These are phyloP conservation scores for Ceratitis capitata DNA, from an alignment of 1,140 invertebrate species.

Conservation along the genomic window DNA sequence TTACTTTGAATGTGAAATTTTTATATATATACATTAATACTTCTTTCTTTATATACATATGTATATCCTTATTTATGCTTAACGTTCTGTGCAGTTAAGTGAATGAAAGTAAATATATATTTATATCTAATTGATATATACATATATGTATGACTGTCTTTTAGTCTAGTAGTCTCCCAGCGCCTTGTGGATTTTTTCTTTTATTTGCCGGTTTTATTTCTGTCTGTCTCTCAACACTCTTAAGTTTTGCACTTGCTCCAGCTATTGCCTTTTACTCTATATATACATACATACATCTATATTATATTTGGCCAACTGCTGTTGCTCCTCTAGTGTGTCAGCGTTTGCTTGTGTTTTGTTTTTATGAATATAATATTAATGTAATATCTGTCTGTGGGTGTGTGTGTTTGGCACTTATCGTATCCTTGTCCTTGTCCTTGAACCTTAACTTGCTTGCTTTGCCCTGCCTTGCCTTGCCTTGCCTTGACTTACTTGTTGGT, in stretches of 20 bases:
- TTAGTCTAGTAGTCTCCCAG: not conserved
- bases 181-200: not conserved
- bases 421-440: conserved; percentile 16
- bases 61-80: not conserved
- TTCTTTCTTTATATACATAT: not conserved
- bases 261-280: not conserved
- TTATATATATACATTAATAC: not conserved
- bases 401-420: not conserved
- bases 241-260: conserved; percentile 1
- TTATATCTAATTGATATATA: not conserved
- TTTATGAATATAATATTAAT: conserved; percentile 13
- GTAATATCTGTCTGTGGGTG: not conserved
- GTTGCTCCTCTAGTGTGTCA: conserved; percentile 6
- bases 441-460: conserved; percentile 17
- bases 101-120: conserved; percentile 23
- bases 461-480: not conserved
- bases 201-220: not conserved
- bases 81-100: not conserved
- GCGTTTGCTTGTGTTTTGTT: conserved; percentile 18
- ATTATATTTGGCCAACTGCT: too few species aligned
- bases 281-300: too few species aligned
- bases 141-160: not conserved
- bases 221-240: conserved; percentile 27
- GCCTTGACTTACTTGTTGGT: not conserved
- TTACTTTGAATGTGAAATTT: not conserved